A percentile compares a stretch with the other conserved stretches of the same genome.
Evolutionary conservation across 2,888 invertebrate genomes (phyloP).

Genomic region (Pilophorus perplexus): DNA sequence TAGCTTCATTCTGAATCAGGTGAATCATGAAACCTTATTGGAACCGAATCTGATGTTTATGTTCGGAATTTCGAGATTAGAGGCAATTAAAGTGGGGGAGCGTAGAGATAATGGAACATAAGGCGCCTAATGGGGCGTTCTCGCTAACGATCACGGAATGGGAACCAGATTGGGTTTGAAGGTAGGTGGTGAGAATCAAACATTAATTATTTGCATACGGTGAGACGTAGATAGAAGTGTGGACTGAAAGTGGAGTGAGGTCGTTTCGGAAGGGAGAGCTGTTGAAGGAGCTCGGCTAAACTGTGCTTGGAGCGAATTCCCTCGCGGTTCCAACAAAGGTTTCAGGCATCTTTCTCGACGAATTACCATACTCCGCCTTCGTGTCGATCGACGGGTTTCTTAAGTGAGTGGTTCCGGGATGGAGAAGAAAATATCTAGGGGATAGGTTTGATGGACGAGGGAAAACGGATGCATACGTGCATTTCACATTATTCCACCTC

Average conservation of each 20-base stretch:
- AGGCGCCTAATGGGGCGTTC: slow-evolving; percentile 21
- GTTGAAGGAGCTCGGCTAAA: slow-evolving; percentile 13
- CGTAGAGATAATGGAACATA: slow-evolving; percentile 24
- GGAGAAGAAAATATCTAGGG: not conserved
- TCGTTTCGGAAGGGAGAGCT: not conserved
- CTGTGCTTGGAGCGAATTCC: not conserved
- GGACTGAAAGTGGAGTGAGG: not conserved
- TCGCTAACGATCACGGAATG: slow-evolving; percentile 18
- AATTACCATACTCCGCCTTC: slow-evolving; percentile 10
- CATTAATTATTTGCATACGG: slow-evolving; percentile 24
- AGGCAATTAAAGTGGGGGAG: not conserved
- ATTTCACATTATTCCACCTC: too few relatives aligned
- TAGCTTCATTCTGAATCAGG: too few relatives aligned
- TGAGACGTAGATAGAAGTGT: too few relatives aligned
- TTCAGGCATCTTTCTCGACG: slow-evolving; percentile 1
- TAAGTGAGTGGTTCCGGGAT: too few relatives aligned
- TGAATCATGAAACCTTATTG: too few relatives aligned
- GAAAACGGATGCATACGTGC: too few relatives aligned
- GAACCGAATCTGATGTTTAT: slow-evolving; percentile 6
- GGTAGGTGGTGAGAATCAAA: not conserved
- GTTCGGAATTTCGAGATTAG: not conserved
- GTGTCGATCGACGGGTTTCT: too few relatives aligned
- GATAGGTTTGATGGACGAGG: too few relatives aligned
- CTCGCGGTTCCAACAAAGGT: not conserved
- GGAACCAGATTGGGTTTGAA: slow-evolving; percentile 11